A percentile compares a stretch with the other conserved stretches of the same genome.
These are phyloP conservation scores for Chelidonichthys spinosus DNA, from an alignment of 2,797 vertebrate species.

Conservation along the genomic window DNA sequence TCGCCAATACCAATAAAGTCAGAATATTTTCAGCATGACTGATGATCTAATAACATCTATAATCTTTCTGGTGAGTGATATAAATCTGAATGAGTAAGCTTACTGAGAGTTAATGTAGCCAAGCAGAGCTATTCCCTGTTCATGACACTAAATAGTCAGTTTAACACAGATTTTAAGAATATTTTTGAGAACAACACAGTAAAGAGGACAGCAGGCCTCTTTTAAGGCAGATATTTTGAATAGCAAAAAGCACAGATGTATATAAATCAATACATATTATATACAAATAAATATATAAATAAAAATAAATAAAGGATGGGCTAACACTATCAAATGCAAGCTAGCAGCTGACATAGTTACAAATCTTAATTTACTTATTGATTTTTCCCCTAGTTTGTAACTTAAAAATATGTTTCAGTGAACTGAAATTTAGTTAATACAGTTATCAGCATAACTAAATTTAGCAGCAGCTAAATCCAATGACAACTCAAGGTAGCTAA, in stretches of 20 bases:
- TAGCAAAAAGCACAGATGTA: neutral
- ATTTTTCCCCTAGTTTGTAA: too few species aligned
- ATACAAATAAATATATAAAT: too few species aligned
- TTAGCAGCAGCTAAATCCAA: too few species aligned
- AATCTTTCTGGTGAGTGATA: neutral
- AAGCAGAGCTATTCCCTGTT: neutral
- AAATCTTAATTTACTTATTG: too few species aligned
- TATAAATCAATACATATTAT: neutral
- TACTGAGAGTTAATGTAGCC: neutral
- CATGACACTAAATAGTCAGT: neutral
- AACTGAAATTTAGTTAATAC: too few species aligned
- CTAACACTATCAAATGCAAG: too few species aligned
- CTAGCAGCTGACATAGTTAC: too few species aligned
- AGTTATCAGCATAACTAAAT: too few species aligned
- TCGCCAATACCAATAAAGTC: neutral
- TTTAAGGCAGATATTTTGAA: neutral
- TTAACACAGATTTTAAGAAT: neutral
- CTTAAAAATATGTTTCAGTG: too few species aligned
- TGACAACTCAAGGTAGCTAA: too few species aligned
- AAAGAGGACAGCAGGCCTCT: neutral
- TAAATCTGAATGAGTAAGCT: neutral
- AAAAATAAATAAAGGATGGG: too few species aligned
- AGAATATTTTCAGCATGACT: slow-evolving; percentile 3
- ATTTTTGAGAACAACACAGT: neutral
- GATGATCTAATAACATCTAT: neutral